A percentile compares a stretch with the other conserved stretches of the same genome.
These are phyloP conservation scores for Aviceda subcristata DNA, from an alignment of 2,113 vertebrate genomes.

Conservation along the genomic window DNA sequence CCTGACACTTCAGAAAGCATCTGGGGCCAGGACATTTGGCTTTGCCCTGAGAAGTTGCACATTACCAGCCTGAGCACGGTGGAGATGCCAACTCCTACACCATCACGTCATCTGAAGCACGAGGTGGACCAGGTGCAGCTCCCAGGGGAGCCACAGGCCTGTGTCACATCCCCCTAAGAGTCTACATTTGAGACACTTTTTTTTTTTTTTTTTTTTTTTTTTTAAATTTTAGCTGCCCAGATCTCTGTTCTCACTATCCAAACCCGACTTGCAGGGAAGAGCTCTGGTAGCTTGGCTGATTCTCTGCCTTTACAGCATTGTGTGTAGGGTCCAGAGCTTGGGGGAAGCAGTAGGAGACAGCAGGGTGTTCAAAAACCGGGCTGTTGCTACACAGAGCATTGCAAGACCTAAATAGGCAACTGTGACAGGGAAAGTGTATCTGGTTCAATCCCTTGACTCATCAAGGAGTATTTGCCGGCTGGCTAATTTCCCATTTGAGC, in stretches of 20 bases:
- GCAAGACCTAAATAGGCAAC: neutral
- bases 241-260: neutral
- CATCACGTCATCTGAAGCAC: neutral
- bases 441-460: neutral
- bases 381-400: accelerated
- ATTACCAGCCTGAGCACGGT: accelerated
- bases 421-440: neutral
- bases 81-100: neutral
- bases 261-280: neutral
- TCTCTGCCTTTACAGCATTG: neutral
- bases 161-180: too few species aligned
- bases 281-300: neutral
- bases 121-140: neutral
- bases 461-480: neutral
- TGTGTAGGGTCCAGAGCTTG: neutral
- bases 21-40: neutral
- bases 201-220: neutral
- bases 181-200: neutral
- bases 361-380: neutral
- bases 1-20: neutral
- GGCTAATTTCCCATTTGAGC: neutral
- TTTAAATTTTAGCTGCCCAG: neutral
- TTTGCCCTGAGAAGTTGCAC: neutral
- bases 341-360: neutral
- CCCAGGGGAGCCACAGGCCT: neutral